phyloP scores from a whole-genome alignment of 2,113 vertebrate species.

The Oryzias celebensis region DNA sequence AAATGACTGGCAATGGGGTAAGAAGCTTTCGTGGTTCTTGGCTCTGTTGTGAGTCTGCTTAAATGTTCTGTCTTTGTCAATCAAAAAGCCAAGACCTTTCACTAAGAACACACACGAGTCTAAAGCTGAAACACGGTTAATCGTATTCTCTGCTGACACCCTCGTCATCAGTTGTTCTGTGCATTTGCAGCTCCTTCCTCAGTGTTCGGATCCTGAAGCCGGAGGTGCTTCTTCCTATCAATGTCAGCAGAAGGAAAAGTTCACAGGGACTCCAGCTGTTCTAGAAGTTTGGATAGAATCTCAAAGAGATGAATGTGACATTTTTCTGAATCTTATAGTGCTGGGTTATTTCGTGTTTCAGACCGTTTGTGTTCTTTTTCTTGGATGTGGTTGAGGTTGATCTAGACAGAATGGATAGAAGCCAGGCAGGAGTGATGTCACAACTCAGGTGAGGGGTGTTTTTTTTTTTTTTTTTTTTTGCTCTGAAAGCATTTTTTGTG shows the following conservation, averaged over 20 bases:
- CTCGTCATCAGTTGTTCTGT: conserved; percentile 46
- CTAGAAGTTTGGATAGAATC: conserved; percentile 14
- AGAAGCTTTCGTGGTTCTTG: conserved; percentile 57
- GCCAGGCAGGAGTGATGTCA: conserved; percentile 37
- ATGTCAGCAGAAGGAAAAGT: conserved; percentile 54
- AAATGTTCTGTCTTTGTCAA: conserved; percentile 48
- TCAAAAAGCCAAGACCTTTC: conserved; percentile 54
- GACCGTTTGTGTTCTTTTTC: too few relatives aligned
- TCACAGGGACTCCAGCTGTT: conserved; percentile 38
- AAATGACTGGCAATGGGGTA: conserved; percentile 45
- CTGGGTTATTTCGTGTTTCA: too few relatives aligned
- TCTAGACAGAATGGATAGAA: conserved; percentile 18
- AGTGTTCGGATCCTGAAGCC: conserved; percentile 25
- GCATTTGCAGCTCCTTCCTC: conserved; percentile 38
- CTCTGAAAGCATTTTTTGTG: conserved; percentile 52
- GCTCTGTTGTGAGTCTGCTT: conserved; percentile 46
- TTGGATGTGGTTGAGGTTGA: conserved; percentile 37
- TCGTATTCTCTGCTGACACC: conserved; percentile 66
- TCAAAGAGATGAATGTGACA: neutral
- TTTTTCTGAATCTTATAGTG: too few relatives aligned
- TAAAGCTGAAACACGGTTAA: conserved; percentile 29
- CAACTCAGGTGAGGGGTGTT: conserved; percentile 43
- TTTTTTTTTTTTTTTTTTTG: conserved; percentile 7
- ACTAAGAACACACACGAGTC: conserved; percentile 45
- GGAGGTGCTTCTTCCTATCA: conserved; percentile 42